Evolutionary conservation across 1,140 invertebrate genomes (phyloP).

Genomic region (Hyphantria cunea): DNA sequence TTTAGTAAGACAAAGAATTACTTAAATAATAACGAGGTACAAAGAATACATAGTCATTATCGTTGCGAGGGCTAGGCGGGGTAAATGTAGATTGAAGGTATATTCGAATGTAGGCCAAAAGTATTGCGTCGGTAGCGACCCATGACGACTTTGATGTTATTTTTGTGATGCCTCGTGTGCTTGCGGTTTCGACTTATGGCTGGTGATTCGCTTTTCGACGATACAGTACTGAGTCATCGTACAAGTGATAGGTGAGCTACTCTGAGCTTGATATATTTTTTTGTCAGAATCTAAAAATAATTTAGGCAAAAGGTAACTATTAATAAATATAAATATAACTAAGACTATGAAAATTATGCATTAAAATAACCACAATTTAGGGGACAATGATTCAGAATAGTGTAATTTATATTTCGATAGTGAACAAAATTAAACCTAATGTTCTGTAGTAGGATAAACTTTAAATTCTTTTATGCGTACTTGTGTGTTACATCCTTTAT

Average conservation of each 20-base stretch:
- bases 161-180: constrained; percentile 67
- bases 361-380: too few relatives aligned
- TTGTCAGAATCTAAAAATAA: too few relatives aligned
- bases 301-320: too few relatives aligned
- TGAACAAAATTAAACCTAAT: background rate
- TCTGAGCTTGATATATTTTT: too few relatives aligned
- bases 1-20: constrained; percentile 1
- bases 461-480: background rate
- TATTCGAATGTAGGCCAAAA: constrained; percentile 60
- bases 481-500: constrained; percentile 18
- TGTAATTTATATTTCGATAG: background rate
- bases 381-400: too few relatives aligned
- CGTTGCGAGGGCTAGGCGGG: background rate
- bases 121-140: constrained; percentile 46
- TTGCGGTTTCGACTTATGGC: constrained; percentile 63
- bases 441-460: too few relatives aligned
- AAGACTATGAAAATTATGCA: background rate
- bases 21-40: constrained; percentile 15
- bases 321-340: background rate
- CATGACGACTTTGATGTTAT: constrained; percentile 67
- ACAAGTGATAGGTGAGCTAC: constrained; percentile 1
- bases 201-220: constrained; percentile 41
- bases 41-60: constrained; percentile 26
- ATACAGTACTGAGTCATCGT: constrained; percentile 14
- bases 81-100: too few relatives aligned